Base-by-base conservation (phyloP, 2,113 vertebrate species). In the Cariama cristata region DNA sequence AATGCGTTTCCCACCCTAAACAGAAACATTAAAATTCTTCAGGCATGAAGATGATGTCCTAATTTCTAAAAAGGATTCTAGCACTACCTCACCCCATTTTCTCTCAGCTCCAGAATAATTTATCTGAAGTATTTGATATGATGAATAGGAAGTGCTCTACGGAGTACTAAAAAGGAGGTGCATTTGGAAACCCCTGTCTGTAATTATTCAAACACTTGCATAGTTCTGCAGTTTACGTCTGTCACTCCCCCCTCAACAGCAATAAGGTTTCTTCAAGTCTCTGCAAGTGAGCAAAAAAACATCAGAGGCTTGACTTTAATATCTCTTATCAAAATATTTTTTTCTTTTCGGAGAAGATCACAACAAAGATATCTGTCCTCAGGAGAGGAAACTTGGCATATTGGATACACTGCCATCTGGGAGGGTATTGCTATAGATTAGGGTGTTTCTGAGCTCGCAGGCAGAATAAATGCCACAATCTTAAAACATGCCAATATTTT, bases 181-280 rank as follows among this genome's bases (percentile, higher is more conserved):
- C 50, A 24, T 72, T 93, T 88, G 75, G 88, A 91, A 88, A 27
- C 11, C 58, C 3, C 20, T 6, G 5, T 4, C 85, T 79, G 27
- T 32, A 63, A 60, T 63, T 77, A 79, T 71, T 44, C 38, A 76
- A 52, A 49, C 71, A 24, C 23, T 60, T 71, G 49, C 69, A 38
- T 11, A 62, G 58, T 44, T 94, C 84, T 95, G 71, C 63, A 90
- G 60, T 52, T 90, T 59, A 22, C 44, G 68, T 64, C 52, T 55
- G n/a, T n/a, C 59, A 52, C 68, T 83, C 80, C 16, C 58, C 53
- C 22, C 83, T 60, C 63, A 58, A 82, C 47, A 71, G 59, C 81
- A 95, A 85, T 50, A 73, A 73, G 15, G 45, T 69, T 97, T 81
- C 75, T 63, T 42, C 64, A 90, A 86, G 97, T 98, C 97, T 88